Evolutionary conservation across 2,888 invertebrate genomes (phyloP).

Genomic region (Strigamia transsilvanica): DNA sequence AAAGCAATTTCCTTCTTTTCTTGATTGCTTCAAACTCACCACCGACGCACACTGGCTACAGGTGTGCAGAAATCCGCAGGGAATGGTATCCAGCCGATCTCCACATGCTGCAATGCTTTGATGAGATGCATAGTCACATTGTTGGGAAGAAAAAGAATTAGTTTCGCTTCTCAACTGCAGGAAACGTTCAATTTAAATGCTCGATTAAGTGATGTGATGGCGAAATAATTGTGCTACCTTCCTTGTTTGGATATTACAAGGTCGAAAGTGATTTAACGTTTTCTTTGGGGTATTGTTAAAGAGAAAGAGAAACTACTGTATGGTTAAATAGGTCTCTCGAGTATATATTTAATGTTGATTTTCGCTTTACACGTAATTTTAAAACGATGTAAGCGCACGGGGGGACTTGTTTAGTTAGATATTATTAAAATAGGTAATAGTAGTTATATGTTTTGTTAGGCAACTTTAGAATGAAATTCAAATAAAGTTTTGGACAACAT

Average conservation of each 20-base stretch:
- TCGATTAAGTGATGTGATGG: not conserved
- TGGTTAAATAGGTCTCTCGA: not conserved
- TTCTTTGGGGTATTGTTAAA: too few species aligned
- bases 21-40: constrained; percentile 38
- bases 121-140: constrained; percentile 23
- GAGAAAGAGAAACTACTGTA: not conserved
- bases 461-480: too few species aligned
- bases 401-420: too few species aligned
- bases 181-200: not conserved
- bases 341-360: not conserved
- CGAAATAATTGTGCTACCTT: not conserved
- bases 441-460: too few species aligned
- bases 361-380: not conserved
- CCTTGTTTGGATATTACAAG: not conserved
- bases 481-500: too few species aligned
- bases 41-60: constrained; percentile 21
- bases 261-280: not conserved
- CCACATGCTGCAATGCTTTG: not conserved
- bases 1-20: constrained; percentile 31
- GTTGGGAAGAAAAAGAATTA: not conserved
- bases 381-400: too few species aligned
- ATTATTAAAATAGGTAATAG: too few species aligned
- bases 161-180: not conserved
- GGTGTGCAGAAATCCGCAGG: constrained; percentile 9
- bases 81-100: not conserved